phyloP scores from a whole-genome alignment of 2,113 vertebrate genomes.

The Gobiocypris rarus region DNA sequence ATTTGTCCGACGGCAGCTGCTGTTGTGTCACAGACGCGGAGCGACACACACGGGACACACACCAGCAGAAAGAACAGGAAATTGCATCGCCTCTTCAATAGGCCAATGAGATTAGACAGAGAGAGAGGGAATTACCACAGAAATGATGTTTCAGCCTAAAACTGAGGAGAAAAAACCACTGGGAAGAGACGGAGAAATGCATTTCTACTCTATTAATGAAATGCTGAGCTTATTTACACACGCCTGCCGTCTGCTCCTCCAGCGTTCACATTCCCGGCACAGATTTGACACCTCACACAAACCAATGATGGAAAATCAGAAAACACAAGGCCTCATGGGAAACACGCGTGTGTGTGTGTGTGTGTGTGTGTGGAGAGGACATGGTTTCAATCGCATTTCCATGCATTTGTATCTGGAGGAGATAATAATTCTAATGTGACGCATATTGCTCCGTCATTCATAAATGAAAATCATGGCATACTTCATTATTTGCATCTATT shows the following conservation, averaged over 20 bases:
- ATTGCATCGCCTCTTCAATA: conserved; percentile 59
- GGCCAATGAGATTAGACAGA: conserved; percentile 60
- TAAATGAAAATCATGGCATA: not conserved
- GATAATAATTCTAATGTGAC: not conserved
- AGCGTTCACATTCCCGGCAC: not conserved
- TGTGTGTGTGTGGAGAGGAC: too few species aligned
- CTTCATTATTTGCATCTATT: not conserved
- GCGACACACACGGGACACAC: not conserved
- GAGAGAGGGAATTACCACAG: conserved; percentile 62
- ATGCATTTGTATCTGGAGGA: not conserved
- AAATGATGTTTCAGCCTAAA: conserved; percentile 59
- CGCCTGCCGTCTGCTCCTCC: not conserved
- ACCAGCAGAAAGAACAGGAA: conserved; percentile 54
- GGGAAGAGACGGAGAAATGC: not conserved
- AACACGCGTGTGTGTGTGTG: too few species aligned
- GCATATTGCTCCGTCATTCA: not conserved
- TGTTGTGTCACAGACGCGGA: too few species aligned
- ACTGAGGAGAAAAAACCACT: not conserved
- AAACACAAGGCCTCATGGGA: not conserved
- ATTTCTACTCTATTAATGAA: conserved; percentile 47
- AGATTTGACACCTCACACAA: not conserved
- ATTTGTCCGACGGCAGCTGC: conserved; percentile 31
- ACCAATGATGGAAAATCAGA: not conserved
- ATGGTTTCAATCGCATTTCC: not conserved
- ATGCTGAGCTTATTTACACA: conserved; percentile 38